A percentile compares a stretch with the other conserved stretches of the same genome.
Conservation (phyloP, 2,797 vertebrate genomes). For the Scyliorhinus canicula region DNA sequence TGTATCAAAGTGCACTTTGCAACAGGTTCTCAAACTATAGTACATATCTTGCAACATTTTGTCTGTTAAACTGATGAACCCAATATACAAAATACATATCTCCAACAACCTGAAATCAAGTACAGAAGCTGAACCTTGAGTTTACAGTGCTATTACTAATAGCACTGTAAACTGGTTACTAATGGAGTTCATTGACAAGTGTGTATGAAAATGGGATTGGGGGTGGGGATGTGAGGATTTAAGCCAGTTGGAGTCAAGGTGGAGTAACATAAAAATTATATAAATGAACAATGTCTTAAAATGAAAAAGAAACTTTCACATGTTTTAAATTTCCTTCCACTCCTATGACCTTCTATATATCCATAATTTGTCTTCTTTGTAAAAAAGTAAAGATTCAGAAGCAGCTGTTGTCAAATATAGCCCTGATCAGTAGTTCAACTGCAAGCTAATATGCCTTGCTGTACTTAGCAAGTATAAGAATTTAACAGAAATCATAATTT, state of each 20-base stretch:
- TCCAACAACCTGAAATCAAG: slow-evolving; percentile 31
- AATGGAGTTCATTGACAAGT: not conserved
- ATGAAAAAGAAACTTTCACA: not conserved
- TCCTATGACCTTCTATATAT: not conserved
- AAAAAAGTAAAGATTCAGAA: not conserved
- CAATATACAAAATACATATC: slow-evolving; percentile 58
- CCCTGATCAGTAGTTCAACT: slow-evolving; percentile 21
- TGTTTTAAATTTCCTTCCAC: not conserved
- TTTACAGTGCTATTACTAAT: not conserved
- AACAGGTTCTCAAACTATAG: slow-evolving; percentile 53
- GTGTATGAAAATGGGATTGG: not conserved
- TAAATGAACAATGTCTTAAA: not conserved
- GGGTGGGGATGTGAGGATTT: not conserved
- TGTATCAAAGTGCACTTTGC: slow-evolving; percentile 57
- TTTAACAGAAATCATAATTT: slow-evolving; percentile 7
- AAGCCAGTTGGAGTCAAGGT: not conserved
- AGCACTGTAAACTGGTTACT: not conserved
- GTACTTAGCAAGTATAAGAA: not conserved
- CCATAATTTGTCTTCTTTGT: slow-evolving; percentile 8
- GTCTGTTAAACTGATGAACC: slow-evolving; percentile 55
- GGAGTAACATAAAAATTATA: not conserved
- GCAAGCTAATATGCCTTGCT: not conserved
- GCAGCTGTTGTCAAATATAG: slow-evolving; percentile 12
- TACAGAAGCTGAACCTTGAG: not conserved
- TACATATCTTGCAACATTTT: slow-evolving; percentile 51